phyloP scores from a whole-genome alignment of 2,797 vertebrate genomes.

The Aselliscus stoliczkanus region DNA sequence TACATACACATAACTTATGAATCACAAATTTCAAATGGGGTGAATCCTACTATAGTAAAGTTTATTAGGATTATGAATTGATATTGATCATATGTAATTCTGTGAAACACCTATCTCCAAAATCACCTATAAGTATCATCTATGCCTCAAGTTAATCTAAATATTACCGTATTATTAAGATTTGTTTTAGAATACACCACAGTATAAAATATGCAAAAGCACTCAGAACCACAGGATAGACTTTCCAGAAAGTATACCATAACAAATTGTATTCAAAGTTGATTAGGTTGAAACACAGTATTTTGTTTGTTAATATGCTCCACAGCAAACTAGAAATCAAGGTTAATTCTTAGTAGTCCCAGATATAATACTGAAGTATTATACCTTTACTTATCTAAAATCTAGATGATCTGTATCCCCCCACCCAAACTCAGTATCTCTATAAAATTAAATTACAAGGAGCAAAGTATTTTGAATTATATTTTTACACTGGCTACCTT shows the following conservation, averaged over 20 bases:
- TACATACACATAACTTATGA: not conserved
- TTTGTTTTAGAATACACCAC: not conserved
- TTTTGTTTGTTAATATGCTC: not conserved
- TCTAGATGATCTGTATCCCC: not conserved
- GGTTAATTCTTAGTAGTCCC: not conserved
- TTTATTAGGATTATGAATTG: not conserved
- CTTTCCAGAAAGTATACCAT: not conserved
- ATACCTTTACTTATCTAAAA: not conserved
- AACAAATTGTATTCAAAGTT: not conserved
- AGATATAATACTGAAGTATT: not conserved
- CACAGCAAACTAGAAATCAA: not conserved
- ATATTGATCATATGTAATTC: not conserved
- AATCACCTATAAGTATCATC: not conserved
- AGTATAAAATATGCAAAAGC: conserved; percentile 25
- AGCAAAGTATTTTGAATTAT: not conserved
- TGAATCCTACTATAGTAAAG: not conserved
- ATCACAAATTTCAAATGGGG: not conserved
- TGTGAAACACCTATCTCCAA: conserved; percentile 8
- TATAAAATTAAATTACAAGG: not conserved
- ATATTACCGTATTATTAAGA: conserved; percentile 11
- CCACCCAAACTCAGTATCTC: not conserved
- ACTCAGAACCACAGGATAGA: not conserved
- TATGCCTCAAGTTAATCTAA: conserved; percentile 3
- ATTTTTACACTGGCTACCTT: not conserved
- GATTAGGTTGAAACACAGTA: not conserved